Evolutionary conservation across 2,113 vertebrate genomes (phyloP).

Genomic region (Mustela nigripes): DNA sequence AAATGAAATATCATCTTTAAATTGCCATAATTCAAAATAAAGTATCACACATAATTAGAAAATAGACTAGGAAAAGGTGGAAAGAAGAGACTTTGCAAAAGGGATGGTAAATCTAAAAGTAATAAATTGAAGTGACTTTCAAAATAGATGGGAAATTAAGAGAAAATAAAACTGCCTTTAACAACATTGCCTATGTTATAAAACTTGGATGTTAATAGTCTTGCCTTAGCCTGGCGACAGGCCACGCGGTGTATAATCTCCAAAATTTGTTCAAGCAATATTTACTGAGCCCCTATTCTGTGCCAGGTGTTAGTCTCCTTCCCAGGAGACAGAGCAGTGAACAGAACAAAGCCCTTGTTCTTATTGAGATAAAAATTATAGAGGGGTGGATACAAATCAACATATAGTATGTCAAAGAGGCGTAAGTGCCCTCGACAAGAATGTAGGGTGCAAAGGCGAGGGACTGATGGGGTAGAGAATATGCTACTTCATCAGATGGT

Average conservation of each 20-base stretch:
- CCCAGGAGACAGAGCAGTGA: neutral
- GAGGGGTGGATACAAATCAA: neutral
- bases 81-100: constrained; percentile 61
- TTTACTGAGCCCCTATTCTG: constrained; percentile 43
- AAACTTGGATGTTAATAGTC: constrained; percentile 38
- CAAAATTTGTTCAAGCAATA: constrained; percentile 42
- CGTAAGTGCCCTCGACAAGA: neutral
- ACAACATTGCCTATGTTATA: constrained; percentile 58
- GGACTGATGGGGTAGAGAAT: neutral
- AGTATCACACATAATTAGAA: constrained; percentile 70
- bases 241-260: constrained; percentile 40
- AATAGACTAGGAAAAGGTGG: constrained; percentile 64
- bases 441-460: neutral
- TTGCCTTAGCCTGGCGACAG: neutral
- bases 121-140: constrained; percentile 69
- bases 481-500: neutral
- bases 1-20: constrained; percentile 77
- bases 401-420: neutral
- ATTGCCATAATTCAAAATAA: constrained; percentile 75
- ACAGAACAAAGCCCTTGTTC: constrained; percentile 9
- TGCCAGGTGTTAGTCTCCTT: constrained; percentile 51
- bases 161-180: constrained; percentile 66
- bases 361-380: constrained; percentile 21
- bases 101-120: constrained; percentile 70
- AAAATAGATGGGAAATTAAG: constrained; percentile 62